Percentiles rank a stretch among this genome's conserved stretches.
These are phyloP conservation scores for Morinoia aosen DNA, from an alignment of 2,888 invertebrate genomes.

Conservation along the genomic window DNA sequence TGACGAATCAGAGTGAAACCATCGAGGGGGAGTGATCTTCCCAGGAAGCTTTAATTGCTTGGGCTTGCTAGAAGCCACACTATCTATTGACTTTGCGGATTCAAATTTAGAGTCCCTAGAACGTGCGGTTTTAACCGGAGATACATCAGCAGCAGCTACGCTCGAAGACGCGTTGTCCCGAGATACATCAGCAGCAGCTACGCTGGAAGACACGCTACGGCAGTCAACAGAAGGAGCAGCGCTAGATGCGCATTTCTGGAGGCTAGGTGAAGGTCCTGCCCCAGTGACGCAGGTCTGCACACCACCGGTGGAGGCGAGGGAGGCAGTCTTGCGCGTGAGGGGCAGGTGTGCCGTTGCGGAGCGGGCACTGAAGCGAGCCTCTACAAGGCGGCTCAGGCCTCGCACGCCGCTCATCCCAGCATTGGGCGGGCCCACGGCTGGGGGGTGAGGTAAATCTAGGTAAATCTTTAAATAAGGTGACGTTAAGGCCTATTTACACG, in stretches of 20 bases:
- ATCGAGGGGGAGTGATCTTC: neutral
- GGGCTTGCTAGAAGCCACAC: neutral
- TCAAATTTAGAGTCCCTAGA: neutral
- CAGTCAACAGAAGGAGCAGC: neutral
- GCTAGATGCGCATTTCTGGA: neutral
- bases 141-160: neutral
- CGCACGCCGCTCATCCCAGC: neutral
- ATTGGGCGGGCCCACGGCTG: neutral
- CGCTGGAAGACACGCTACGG: no score
- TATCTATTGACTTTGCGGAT: neutral
- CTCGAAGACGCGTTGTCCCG: no score
- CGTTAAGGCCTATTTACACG: no score
- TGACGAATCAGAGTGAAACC: neutral
- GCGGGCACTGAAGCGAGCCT: neutral
- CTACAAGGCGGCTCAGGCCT: conserved; percentile 16
- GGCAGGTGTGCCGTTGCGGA: neutral
- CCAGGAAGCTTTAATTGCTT: neutral
- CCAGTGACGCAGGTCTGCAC: neutral
- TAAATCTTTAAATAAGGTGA: no score
- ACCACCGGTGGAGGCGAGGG: conserved; percentile 7
- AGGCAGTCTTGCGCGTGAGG: conserved; percentile 26
- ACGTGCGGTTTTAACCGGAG: neutral
- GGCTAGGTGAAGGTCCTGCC: neutral
- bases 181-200: neutral
- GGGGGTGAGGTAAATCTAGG: neutral